Percentiles rank a stretch among this genome's conserved stretches.
phyloP scores from a whole-genome alignment of 1,140 invertebrate species.

The Vanessa atalanta region DNA sequence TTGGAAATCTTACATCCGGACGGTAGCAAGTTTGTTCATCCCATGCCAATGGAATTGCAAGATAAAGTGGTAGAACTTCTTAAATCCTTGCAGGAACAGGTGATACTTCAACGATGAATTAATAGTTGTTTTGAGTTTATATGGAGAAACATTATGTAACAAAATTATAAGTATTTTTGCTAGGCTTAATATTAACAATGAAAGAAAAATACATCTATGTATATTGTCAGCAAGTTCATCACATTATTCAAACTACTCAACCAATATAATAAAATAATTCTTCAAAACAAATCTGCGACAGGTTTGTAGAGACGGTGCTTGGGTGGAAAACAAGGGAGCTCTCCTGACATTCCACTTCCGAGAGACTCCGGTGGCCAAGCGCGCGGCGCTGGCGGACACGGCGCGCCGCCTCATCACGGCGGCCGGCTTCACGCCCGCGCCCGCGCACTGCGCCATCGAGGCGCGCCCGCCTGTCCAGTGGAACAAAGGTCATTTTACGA shows the following conservation, averaged over 20 bases:
- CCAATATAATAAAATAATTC: too few relatives aligned
- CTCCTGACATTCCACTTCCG: slow-evolving; percentile 94
- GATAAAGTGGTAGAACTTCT: slow-evolving; percentile 89
- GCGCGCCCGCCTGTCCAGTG: slow-evolving; percentile 93
- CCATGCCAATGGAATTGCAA: slow-evolving; percentile 92
- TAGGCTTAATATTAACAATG: too few relatives aligned
- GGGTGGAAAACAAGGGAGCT: slow-evolving; percentile 95
- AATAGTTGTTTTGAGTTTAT: too few relatives aligned
- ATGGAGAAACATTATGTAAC: too few relatives aligned
- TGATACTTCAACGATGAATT: slow-evolving; percentile 45
- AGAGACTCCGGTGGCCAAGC: slow-evolving; percentile 86
- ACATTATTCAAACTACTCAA: too few relatives aligned
- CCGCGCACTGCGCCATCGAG: slow-evolving; percentile 92
- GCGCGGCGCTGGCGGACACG: slow-evolving; percentile 84
- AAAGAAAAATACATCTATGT: not conserved
- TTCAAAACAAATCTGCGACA: slow-evolving; percentile 48
- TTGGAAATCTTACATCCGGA: slow-evolving; percentile 94
- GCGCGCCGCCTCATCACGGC: slow-evolving; percentile 87
- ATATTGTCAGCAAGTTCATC: too few relatives aligned
- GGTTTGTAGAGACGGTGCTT: slow-evolving; percentile 92
- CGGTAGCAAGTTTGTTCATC: slow-evolving; percentile 94
- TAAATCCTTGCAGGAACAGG: slow-evolving; percentile 90
- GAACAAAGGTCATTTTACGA: slow-evolving; percentile 85
- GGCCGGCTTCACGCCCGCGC: slow-evolving; percentile 88
- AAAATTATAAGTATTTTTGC: too few relatives aligned